Evolutionary conservation across 2,797 vertebrate species (phyloP), one percentile per base, ranked within the genome.

Genomic region (Leuciscus waleckii): DNA sequence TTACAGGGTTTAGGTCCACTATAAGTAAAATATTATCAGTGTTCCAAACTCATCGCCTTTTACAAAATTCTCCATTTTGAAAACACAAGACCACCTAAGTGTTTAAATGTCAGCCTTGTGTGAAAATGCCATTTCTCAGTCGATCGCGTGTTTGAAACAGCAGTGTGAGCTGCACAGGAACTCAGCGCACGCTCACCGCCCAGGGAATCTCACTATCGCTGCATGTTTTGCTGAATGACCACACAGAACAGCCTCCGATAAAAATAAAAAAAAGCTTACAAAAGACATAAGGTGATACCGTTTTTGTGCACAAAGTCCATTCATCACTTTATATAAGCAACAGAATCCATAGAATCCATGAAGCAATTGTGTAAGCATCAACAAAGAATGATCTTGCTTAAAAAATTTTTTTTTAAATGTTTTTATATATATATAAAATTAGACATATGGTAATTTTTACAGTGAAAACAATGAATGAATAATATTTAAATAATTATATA

Each of bases 111-210:
- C 49, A 73, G 58, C 43, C 26, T 78, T 39, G 39, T 35, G 41
- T 49, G 61, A 67, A 79, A 65, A 79, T 79, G 58, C 19, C 41
- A 67, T 80, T 80, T 80, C 63, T 69, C 43, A 51, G 63, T 67
- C 61, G 29, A 68, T 68, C 19, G 13, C 10, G 4, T 69, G 63
- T 13, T 78, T 63, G 56, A 63, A 29, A 58, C 51, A 58, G 74
- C 71, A 51, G 46, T 39, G 58, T 58, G 37, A 67, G 51, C 35
- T n/a, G 21, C 13, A 23, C 29, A 11, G 61, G 41, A 80, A 46
- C 26, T 67, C 61, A 67, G 78, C 11, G 14, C 63, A 17, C 17
- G 9, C 58, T 65, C 77, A 67, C 16, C 1, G 10, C 71, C 37
- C 32, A 76, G 74, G 74, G 74, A 80, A 49, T 68, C 61, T 68